phyloP scores from a whole-genome alignment of 2,797 vertebrate genomes.

The Paramormyrops hopkinsi region DNA sequence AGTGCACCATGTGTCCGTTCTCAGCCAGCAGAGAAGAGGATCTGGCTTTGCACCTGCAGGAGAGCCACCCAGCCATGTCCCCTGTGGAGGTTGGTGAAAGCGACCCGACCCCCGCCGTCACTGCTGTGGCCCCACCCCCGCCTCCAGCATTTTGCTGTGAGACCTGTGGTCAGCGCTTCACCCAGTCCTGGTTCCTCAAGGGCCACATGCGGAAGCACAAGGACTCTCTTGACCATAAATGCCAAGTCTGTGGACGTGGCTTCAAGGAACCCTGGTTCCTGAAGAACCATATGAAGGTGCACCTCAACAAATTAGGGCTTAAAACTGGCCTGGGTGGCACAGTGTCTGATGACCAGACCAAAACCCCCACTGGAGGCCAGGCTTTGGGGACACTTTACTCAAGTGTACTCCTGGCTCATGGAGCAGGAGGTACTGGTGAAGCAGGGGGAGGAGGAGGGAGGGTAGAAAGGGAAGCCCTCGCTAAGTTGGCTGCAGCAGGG shows the following conservation, averaged over 20 bases:
- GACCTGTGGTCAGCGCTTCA: constrained; percentile 84
- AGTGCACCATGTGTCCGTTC: constrained; percentile 83
- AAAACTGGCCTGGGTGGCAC: constrained; percentile 57
- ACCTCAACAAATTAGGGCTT: constrained; percentile 82
- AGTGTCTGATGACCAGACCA: constrained; percentile 57
- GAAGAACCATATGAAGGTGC: constrained; percentile 95
- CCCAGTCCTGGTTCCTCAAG: constrained; percentile 91
- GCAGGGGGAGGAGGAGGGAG: constrained; percentile 44
- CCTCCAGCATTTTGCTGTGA: constrained; percentile 79
- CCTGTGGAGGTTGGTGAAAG: constrained; percentile 3
- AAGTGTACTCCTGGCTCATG: constrained; percentile 69
- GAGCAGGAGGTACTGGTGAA: constrained; percentile 35
- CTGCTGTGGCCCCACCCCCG: constrained; percentile 40
- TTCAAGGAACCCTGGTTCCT: constrained; percentile 95
- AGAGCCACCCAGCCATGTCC: constrained; percentile 66
- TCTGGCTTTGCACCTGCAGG: constrained; percentile 76
- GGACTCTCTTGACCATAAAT: constrained; percentile 87
- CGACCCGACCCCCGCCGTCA: constrained; percentile 29
- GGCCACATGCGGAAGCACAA: constrained; percentile 95
- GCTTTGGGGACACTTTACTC: constrained; percentile 80
- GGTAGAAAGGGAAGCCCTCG: constrained; percentile 41
- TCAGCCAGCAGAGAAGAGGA: constrained; percentile 81
- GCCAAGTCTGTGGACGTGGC: constrained; percentile 85
- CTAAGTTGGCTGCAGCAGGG: constrained; percentile 38
- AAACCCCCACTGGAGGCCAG: constrained; percentile 54